Evolutionary conservation across 30 jellyfish, hydroid and myxozoan species (phyloP).

Genomic region (Nemopilema nomurai): DNA sequence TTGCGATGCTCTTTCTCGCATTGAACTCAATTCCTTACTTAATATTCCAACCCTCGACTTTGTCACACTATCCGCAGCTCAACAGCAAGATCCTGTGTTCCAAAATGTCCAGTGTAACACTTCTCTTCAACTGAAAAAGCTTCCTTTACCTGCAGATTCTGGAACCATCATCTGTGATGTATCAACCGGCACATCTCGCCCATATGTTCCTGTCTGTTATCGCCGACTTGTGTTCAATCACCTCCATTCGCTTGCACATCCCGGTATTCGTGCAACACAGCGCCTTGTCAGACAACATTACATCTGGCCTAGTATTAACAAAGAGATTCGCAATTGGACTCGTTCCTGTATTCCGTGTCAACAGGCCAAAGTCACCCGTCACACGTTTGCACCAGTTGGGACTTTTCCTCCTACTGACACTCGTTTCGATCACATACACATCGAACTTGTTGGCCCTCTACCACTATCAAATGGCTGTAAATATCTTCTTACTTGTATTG

Average conservation of each 20-base stretch:
- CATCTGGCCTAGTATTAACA: conserved; percentile 52
- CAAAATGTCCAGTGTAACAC: too few relatives aligned
- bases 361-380: conserved; percentile 28
- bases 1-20: too few relatives aligned
- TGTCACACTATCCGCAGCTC: too few relatives aligned
- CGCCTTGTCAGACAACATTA: conserved; percentile 4
- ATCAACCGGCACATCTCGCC: too few relatives aligned
- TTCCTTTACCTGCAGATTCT: too few relatives aligned
- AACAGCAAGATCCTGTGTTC: too few relatives aligned
- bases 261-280: conserved; percentile 47
- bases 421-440: conserved; percentile 48
- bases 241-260: conserved; percentile 16
- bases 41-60: too few relatives aligned
- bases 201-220: too few relatives aligned
- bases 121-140: too few relatives aligned
- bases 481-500: conserved; percentile 32
- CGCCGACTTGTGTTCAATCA: too few relatives aligned
- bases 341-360: conserved; percentile 44
- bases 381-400: conserved; percentile 16
- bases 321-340: conserved; percentile 48
- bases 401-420: conserved; percentile 27
- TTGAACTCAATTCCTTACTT: too few relatives aligned
- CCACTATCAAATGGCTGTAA: conserved; percentile 16
- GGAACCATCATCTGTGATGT: too few relatives aligned
- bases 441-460: conserved; percentile 57